These are phyloP conservation scores for Calliscelio sp. DNA, from an alignment of 2,888 invertebrate species.

Conservation along the genomic window DNA sequence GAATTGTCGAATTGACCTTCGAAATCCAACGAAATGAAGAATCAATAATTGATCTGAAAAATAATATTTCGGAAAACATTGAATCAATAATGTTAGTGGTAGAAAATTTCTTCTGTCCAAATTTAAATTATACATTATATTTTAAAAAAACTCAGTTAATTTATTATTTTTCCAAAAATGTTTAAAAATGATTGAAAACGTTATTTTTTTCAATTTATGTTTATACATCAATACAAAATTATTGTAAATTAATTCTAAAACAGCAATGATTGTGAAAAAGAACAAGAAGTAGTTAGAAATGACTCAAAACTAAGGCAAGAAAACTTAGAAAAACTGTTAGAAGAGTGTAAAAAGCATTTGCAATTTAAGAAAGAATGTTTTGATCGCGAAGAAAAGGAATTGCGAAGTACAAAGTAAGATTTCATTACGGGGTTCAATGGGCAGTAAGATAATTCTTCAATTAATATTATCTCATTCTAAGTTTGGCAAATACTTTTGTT, in stretches of 20 bases:
- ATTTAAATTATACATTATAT: neutral
- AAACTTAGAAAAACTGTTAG: slow-evolving; percentile 31
- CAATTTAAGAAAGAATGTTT: slow-evolving; percentile 49
- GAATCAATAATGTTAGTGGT: slow-evolving; percentile 9
- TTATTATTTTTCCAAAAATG: too few relatives aligned
- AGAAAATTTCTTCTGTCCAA: neutral
- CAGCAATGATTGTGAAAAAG: slow-evolving; percentile 49
- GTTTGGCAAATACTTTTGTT: too few relatives aligned
- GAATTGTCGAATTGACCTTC: neutral
- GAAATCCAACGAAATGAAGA: slow-evolving; percentile 2
- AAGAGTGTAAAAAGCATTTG: slow-evolving; percentile 49
- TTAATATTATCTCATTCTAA: too few relatives aligned
- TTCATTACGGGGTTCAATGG: too few relatives aligned
- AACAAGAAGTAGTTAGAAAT: slow-evolving; percentile 40
- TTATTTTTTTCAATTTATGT: too few relatives aligned
- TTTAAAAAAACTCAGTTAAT: too few relatives aligned
- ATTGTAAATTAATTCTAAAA: neutral
- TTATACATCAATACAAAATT: neutral
- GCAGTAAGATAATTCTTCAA: too few relatives aligned
- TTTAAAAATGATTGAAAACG: too few relatives aligned
- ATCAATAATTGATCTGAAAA: slow-evolving; percentile 8
- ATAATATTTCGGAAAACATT: slow-evolving; percentile 1
- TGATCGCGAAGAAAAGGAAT: slow-evolving; percentile 56
- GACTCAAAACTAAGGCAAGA: slow-evolving; percentile 56
- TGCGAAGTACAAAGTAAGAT: slow-evolving; percentile 72